Percentiles rank a stretch among this genome's conserved stretches.
Conservation (phyloP, 2,113 vertebrate species). For the Ondatra zibethicus region DNA sequence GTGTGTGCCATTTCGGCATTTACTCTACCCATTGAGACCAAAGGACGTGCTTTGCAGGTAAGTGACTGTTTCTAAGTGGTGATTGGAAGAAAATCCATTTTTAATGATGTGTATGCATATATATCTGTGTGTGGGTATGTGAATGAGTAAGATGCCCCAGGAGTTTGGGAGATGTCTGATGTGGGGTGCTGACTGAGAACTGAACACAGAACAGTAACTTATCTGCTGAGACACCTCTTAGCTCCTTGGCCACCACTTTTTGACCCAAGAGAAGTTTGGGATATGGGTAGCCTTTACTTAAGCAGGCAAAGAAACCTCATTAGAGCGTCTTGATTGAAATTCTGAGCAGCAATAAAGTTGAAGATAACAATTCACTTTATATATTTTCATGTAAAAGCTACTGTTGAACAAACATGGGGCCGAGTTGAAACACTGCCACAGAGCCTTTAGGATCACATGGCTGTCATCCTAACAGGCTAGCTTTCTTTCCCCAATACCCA, state of each 20-base stretch:
- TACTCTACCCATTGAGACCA: slow-evolving; percentile 95
- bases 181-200: neutral
- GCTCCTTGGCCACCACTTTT: neutral
- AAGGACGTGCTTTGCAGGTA: slow-evolving; percentile 94
- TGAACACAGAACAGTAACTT: neutral
- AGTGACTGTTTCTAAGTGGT: slow-evolving; percentile 35
- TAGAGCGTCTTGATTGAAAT: neutral
- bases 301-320: neutral
- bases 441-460: neutral
- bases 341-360: neutral
- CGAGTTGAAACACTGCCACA: neutral
- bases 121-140: neutral
- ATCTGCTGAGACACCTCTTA: neutral
- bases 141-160: neutral
- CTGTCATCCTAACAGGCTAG: neutral
- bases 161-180: neutral
- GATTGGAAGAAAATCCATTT: neutral
- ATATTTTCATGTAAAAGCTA: neutral
- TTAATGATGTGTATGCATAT: neutral
- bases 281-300: neutral
- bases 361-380: neutral
- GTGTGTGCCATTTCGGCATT: slow-evolving; percentile 89
- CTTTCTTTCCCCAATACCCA: neutral
- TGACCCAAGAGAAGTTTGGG: neutral
- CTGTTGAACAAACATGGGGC: neutral